phyloP scores from a whole-genome alignment of 2,888 invertebrate species.

The Drosophila fulvimacula region DNA sequence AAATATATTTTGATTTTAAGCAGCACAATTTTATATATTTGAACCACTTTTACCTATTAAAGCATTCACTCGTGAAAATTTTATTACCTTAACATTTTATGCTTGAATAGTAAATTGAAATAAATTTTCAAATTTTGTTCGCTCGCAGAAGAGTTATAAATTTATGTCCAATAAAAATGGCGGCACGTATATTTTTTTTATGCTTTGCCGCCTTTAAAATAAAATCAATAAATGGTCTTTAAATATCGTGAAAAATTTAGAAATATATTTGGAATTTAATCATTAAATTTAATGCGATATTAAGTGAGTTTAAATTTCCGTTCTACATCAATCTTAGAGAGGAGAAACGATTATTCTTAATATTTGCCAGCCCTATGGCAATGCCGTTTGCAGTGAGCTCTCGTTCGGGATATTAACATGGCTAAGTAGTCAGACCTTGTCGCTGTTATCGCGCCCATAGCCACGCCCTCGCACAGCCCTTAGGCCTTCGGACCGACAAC shows the following conservation, averaged over 20 bases:
- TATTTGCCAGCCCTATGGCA: conserved; percentile 4
- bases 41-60: too few relatives aligned
- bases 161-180: not conserved
- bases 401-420: conserved; percentile 22
- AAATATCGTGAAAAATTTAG: not conserved
- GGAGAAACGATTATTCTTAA: conserved; percentile 2
- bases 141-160: not conserved
- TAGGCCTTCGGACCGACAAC: conserved; percentile 34
- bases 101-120: conserved; percentile 6
- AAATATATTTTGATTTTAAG: too few relatives aligned
- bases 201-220: not conserved
- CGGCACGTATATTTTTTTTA: not conserved
- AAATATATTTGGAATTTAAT: not conserved
- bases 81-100: conserved; percentile 1
- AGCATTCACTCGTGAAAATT: not conserved
- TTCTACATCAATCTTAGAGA: not conserved
- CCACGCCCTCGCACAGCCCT: not conserved
- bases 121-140: not conserved
- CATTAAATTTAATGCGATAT: not conserved
- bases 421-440: conserved; percentile 35
- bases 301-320: conserved; percentile 5
- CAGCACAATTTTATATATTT: too few relatives aligned
- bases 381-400: conserved; percentile 13
- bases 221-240: conserved; percentile 4
- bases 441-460: conserved; percentile 25